Evolutionary conservation across 1,140 invertebrate species (phyloP).

Genomic region (Magallana gigas): DNA sequence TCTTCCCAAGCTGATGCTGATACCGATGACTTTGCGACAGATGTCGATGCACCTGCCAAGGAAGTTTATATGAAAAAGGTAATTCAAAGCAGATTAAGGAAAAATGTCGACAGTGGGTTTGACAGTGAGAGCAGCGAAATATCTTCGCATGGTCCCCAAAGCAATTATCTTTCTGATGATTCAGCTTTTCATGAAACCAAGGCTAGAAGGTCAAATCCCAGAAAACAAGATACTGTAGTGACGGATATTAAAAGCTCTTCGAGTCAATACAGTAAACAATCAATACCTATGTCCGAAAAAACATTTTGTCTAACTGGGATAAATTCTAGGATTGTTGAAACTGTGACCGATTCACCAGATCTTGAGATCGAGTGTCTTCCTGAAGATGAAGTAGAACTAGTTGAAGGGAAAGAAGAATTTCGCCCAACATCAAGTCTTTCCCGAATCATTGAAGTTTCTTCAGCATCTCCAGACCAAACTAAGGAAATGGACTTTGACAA

Average conservation of each 20-base stretch:
- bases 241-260: neutral
- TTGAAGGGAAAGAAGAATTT: conserved; percentile 11
- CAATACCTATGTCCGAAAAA: conserved; percentile 48
- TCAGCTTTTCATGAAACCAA: conserved; percentile 60
- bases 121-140: conserved; percentile 72
- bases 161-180: conserved; percentile 48
- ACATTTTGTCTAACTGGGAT: conserved; percentile 58
- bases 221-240: conserved; percentile 22
- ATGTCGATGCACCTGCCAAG: conserved; percentile 56
- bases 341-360: conserved; percentile 22
- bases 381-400: conserved; percentile 39
- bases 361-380: conserved; percentile 35
- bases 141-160: conserved; percentile 60
- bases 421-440: conserved; percentile 48
- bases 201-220: conserved; percentile 51
- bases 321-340: conserved; percentile 8
- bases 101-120: conserved; percentile 73
- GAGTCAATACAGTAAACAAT: neutral
- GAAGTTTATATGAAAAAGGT: conserved; percentile 40
- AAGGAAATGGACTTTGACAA: conserved; percentile 46
- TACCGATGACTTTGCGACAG: conserved; percentile 58
- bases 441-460: conserved; percentile 56
- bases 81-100: conserved; percentile 51
- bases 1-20: conserved; percentile 71
- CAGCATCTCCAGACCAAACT: conserved; percentile 50